These are phyloP conservation scores for Temnothorax longispinosus DNA, from an alignment of 1,140 invertebrate species.

Conservation along the genomic window DNA sequence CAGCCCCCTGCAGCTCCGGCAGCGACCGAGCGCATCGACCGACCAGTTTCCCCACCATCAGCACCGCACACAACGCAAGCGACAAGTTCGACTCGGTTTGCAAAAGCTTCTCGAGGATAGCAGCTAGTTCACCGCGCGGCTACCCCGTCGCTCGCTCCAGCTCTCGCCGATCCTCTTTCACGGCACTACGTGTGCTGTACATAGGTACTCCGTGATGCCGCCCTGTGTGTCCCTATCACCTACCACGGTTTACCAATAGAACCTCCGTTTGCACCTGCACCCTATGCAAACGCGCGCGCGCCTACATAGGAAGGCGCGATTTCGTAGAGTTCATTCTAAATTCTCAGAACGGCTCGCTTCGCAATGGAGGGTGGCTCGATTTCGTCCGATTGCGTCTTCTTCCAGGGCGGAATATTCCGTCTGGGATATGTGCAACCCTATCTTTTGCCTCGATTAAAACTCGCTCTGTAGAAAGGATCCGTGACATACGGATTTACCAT, in stretches of 20 bases:
- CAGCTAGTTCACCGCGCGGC: constrained; percentile 63
- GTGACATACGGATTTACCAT: neutral
- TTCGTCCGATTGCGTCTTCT: neutral
- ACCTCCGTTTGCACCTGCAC: constrained; percentile 72
- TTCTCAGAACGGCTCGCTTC: neutral
- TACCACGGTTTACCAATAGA: constrained; percentile 66
- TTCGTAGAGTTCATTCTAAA: constrained; percentile 20
- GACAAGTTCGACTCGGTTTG: constrained; percentile 82
- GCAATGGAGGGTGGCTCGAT: neutral
- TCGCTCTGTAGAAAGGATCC: neutral
- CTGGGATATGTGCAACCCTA: neutral
- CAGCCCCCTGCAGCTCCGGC: constrained; percentile 81
- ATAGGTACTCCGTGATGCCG: constrained; percentile 68
- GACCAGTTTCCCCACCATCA: constrained; percentile 78
- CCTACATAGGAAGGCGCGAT: constrained; percentile 37
- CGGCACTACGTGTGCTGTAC: constrained; percentile 65
- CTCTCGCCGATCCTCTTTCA: constrained; percentile 74
- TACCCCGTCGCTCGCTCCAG: constrained; percentile 47
- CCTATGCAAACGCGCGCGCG: constrained; percentile 26
- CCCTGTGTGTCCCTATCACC: constrained; percentile 37
- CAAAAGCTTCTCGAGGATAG: constrained; percentile 80
- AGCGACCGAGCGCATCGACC: constrained; percentile 82
- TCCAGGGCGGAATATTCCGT: neutral
- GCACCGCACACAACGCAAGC: constrained; percentile 78
- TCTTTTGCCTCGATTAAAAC: neutral